These are phyloP conservation scores for Magallana ariakensis DNA, from an alignment of 1,140 invertebrate genomes.

Conservation along the genomic window DNA sequence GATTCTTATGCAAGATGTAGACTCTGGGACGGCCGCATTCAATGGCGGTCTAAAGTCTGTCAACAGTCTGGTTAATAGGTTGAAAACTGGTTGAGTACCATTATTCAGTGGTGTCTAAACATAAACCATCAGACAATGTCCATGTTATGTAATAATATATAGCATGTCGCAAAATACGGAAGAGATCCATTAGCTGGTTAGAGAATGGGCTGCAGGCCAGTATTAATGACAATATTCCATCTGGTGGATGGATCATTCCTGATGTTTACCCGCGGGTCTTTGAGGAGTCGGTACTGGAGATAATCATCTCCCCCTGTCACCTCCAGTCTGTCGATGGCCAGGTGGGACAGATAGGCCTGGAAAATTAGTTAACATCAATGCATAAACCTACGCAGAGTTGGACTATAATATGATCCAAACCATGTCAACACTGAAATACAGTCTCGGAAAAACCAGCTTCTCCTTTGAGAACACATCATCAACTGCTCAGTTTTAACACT, in stretches of 20 bases:
- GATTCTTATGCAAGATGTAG: not conserved
- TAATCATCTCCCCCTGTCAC: constrained; percentile 4
- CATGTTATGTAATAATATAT: not conserved
- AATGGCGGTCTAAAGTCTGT: not conserved
- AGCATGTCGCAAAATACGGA: not conserved
- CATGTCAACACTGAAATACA: too few species aligned
- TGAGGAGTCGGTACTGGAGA: not conserved
- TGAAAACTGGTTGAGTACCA: not conserved
- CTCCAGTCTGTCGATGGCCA: not conserved
- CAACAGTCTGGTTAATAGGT: not conserved
- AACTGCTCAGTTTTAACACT: too few species aligned
- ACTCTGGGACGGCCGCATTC: not conserved
- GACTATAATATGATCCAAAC: too few species aligned
- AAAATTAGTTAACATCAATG: not conserved
- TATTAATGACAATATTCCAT: not conserved
- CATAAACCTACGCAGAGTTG: too few species aligned
- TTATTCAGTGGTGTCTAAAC: not conserved
- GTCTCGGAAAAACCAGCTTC: too few species aligned
- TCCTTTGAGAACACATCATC: too few species aligned
- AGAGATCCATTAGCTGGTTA: not conserved
- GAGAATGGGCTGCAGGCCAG: not conserved
- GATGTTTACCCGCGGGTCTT: not conserved
- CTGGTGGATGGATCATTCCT: not conserved
- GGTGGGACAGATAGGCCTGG: constrained; percentile 2
- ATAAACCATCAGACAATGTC: not conserved